Evolutionary conservation across 1,140 invertebrate genomes (phyloP), one percentile per base, ranked within the genome.

Genomic region (Acromyrmex echinatior): DNA sequence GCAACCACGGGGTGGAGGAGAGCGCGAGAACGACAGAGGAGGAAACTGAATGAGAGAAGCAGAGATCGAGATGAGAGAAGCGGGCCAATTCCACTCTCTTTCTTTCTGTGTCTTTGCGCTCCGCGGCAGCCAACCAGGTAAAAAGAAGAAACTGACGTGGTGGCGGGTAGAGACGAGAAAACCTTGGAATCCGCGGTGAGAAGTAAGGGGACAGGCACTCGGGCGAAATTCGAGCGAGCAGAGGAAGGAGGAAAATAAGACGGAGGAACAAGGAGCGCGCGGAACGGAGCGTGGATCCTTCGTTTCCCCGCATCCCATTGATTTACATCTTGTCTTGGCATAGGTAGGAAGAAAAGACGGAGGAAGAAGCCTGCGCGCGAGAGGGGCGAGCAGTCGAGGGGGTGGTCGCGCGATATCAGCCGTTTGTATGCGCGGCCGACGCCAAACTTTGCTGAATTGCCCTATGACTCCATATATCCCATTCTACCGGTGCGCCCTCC

Each of bases 361-460:
- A 87, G 66, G 68, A 91, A 88, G 81, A 78, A 86, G 53, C 51
- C 66, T 53, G 65, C 31, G 82, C 45, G 82, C 70, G 86, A 74
- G 68, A 80, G 68, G 66, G 81, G 84, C 49, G 80, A 79, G 78
- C 62, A 58, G 62, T 70, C 82, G 80, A 89, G 88, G 87, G 62
- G 88, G 86, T 88, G 87, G 87, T 86, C 71, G 80, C 84, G 88
- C 88, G 93, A 95, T 95, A 95, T 94, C 92, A 93, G 94, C 92
- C 94, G 94, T 95, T 95, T 95, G 94, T 95, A 95, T 95, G 94
- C 94, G 92, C 93, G 93, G 91, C 91, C 92, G 91, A 93, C 91
- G 91, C 92, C 92, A 95, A 95, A 95, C 93, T 95, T 95, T 94
- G 94, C 94, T 93, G 94, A 95, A 95, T 95, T 94, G 94, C 93